Evolutionary conservation across 2,888 invertebrate species (phyloP).

Genomic region (Scaeva pyrastri): DNA sequence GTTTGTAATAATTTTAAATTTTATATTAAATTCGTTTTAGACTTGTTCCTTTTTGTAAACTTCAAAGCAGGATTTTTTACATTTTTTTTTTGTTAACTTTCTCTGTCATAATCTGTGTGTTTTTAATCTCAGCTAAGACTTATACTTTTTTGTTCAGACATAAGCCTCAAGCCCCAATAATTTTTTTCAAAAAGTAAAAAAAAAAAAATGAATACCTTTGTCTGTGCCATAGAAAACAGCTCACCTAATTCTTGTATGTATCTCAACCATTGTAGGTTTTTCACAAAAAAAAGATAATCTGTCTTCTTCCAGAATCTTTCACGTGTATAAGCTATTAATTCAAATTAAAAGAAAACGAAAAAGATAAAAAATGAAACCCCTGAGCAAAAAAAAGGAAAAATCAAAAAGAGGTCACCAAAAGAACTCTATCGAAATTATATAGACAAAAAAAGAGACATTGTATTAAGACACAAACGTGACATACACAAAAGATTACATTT

Average conservation of each 20-base stretch:
- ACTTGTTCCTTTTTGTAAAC: no score
- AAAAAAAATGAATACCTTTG: neutral
- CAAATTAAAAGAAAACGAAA: constrained; percentile 26
- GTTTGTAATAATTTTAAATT: no score
- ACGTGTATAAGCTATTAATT: constrained; percentile 35
- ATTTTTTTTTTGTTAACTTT: no score
- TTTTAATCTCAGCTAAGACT: no score
- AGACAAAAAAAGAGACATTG: neutral
- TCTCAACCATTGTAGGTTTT: no score
- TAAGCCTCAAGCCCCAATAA: no score
- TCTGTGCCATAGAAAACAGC: neutral
- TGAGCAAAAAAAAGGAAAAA: neutral
- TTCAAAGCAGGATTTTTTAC: no score
- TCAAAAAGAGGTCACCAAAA: constrained; percentile 34
- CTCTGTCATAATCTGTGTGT: no score
- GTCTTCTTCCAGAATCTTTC: neutral
- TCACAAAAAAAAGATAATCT: neutral
- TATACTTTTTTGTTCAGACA: no score
- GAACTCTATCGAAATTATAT: constrained; percentile 24
- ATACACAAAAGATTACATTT: constrained; percentile 35
- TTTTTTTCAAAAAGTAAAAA: neutral
- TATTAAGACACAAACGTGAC: constrained; percentile 29
- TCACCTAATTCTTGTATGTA: neutral
- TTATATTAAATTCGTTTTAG: no score
- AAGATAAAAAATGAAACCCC: neutral